Evolutionary conservation across 2,113 vertebrate species (phyloP).

Genomic region (Eleginops maclovinus): DNA sequence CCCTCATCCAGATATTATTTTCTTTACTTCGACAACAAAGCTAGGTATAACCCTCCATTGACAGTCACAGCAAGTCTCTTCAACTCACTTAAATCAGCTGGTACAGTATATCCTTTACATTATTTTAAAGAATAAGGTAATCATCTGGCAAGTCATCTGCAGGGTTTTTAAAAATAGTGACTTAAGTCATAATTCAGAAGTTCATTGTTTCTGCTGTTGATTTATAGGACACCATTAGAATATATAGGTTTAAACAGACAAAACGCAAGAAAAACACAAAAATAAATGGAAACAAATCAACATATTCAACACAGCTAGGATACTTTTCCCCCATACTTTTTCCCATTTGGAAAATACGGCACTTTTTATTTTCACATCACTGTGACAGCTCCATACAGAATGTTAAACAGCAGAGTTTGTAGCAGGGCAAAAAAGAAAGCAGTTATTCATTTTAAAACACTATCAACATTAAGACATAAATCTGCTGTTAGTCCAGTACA

Average conservation of each 20-base stretch:
- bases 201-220: not conserved
- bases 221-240: not conserved
- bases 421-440: not conserved
- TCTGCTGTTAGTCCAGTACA: not conserved
- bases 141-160: no score
- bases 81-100: no score
- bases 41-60: no score
- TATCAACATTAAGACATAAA: not conserved
- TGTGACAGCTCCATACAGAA: not conserved
- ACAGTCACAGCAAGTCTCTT: no score
- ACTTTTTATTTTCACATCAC: conserved; percentile 2
- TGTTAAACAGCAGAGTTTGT: not conserved
- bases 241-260: not conserved
- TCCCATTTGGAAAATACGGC: not conserved
- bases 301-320: not conserved
- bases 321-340: not conserved
- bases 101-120: no score
- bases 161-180: not conserved
- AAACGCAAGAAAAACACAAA: not conserved
- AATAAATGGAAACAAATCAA: not conserved
- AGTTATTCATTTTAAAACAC: not conserved
- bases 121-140: no score
- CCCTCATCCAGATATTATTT: no score
- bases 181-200: not conserved
- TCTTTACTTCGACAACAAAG: no score